phyloP scores from a whole-genome alignment of 2,113 vertebrate genomes.

The Condylura cristata region DNA sequence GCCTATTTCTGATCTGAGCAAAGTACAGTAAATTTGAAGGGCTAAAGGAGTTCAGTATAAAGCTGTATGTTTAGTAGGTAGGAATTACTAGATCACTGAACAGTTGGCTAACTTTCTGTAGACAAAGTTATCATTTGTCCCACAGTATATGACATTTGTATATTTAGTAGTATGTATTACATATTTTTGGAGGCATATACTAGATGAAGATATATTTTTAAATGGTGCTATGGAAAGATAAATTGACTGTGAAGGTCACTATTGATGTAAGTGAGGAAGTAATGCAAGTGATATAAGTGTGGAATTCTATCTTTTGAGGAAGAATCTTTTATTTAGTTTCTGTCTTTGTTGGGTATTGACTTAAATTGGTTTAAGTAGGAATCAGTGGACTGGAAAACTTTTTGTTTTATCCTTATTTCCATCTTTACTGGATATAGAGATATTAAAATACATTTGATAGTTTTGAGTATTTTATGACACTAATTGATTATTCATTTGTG shows the following conservation, averaged over 20 bases:
- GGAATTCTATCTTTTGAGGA: conserved; percentile 7
- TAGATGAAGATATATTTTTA: neutral
- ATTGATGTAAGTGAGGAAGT: conserved; percentile 13
- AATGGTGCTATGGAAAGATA: neutral
- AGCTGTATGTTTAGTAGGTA: neutral
- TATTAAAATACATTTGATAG: conserved; percentile 31
- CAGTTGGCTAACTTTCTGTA: neutral
- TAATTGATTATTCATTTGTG: conserved; percentile 33
- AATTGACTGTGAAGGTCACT: conserved; percentile 6
- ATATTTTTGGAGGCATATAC: neutral
- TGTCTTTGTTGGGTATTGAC: neutral
- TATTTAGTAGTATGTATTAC: neutral
- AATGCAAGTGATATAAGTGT: no score
- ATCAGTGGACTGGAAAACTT: neutral
- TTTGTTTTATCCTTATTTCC: neutral
- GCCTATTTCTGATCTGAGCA: conserved; percentile 40
- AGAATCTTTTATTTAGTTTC: conserved; percentile 11
- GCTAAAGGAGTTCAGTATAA: neutral
- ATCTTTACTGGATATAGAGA: neutral
- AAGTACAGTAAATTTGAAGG: neutral
- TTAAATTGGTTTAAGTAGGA: conserved; percentile 45
- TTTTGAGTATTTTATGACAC: conserved; percentile 31
- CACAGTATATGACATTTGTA: neutral
- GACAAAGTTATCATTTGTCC: conserved; percentile 13
- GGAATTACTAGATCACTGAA: neutral